phyloP scores from a whole-genome alignment of 2,888 invertebrate species.

The Euspilapteryx auroguttella region DNA sequence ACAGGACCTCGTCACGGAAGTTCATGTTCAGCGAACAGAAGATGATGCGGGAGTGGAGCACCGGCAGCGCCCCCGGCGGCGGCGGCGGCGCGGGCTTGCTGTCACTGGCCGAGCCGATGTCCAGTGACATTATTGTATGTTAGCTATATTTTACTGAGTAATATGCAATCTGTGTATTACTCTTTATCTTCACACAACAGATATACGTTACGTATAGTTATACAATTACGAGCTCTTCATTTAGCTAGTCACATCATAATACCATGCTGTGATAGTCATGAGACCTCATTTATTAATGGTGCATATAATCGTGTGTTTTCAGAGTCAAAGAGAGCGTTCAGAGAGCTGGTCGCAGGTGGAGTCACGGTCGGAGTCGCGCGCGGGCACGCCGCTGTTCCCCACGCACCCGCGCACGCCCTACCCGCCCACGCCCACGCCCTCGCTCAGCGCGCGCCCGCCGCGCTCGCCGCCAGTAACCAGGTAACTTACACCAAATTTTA shows the following conservation, averaged over 20 bases:
- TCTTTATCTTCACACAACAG: too few relatives aligned
- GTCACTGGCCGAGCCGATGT: conserved; percentile 43
- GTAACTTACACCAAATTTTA: conserved; percentile 14
- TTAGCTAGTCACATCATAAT: too few relatives aligned
- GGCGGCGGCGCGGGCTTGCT: conserved; percentile 42
- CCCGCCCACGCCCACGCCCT: conserved; percentile 73
- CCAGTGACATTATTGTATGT: too few relatives aligned
- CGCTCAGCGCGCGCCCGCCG: conserved; percentile 72
- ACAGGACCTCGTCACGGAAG: conserved; percentile 53
- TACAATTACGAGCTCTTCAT: too few relatives aligned
- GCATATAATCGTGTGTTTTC: too few relatives aligned
- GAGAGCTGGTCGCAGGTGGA: conserved; percentile 69
- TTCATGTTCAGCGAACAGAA: conserved; percentile 47
- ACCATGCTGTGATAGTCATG: too few relatives aligned
- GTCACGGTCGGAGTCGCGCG: conserved; percentile 68
- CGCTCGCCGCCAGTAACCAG: conserved; percentile 70
- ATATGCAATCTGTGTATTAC: too few relatives aligned
- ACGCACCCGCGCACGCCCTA: conserved; percentile 89
- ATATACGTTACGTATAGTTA: too few relatives aligned
- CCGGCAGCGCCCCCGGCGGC: conserved; percentile 29
- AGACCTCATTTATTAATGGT: too few relatives aligned
- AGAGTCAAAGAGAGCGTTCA: conserved; percentile 48
- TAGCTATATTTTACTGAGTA: too few relatives aligned
- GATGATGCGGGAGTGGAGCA: conserved; percentile 54
- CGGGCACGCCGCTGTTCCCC: conserved; percentile 93